Evolutionary conservation across 2,888 invertebrate genomes (phyloP).

Genomic region (Leucania comma): DNA sequence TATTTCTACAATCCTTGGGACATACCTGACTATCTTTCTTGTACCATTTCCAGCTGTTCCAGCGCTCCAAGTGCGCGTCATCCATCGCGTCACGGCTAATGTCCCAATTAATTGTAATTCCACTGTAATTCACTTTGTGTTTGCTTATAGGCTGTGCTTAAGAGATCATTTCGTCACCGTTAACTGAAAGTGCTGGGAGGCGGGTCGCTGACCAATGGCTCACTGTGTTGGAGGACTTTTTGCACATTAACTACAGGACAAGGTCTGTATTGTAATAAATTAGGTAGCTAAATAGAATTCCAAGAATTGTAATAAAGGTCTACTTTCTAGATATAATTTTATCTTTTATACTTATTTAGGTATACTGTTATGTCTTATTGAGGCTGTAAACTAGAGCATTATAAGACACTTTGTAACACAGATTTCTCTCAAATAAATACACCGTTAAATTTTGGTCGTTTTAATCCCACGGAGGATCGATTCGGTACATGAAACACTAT

Average conservation of each 20-base stretch:
- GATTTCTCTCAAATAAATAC: too few species aligned
- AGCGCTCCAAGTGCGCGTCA: constrained; percentile 2
- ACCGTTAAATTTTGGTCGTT: too few species aligned
- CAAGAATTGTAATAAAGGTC: background rate
- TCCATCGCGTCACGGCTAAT: constrained; percentile 33
- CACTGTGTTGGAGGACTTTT: constrained; percentile 2
- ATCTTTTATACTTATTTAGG: too few species aligned
- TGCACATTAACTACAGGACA: constrained; percentile 1
- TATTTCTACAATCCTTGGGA: too few species aligned
- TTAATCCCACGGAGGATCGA: too few species aligned
- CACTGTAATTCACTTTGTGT: constrained; percentile 49
- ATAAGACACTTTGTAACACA: too few species aligned
- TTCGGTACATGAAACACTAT: too few species aligned
- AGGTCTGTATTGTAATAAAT: constrained; percentile 2
- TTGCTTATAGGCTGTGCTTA: constrained; percentile 20
- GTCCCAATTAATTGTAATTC: constrained; percentile 54
- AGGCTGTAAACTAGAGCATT: too few species aligned
- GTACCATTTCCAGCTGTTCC: constrained; percentile 3
- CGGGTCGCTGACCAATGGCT: background rate
- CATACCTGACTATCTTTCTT: too few species aligned
- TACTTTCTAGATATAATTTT: too few species aligned
- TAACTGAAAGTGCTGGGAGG: constrained; percentile 9
- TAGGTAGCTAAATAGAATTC: background rate
- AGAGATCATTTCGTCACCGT: constrained; percentile 28
- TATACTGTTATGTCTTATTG: too few species aligned